Evolutionary conservation across 1,140 invertebrate species (phyloP).

Genomic region (Formica selysi): DNA sequence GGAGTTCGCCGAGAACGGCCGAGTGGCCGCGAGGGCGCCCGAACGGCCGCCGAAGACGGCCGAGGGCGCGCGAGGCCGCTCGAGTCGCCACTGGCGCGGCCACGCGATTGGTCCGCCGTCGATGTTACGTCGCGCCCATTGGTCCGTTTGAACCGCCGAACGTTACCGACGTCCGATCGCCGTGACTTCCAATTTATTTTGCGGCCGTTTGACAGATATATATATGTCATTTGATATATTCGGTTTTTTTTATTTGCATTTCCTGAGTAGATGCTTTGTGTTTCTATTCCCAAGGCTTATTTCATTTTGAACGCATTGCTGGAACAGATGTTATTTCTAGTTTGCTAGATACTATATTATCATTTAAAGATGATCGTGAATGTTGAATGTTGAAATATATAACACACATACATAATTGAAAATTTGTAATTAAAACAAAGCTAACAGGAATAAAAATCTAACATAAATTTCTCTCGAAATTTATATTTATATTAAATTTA

Average conservation of each 20-base stretch:
- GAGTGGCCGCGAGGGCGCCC: background rate
- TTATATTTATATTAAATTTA: background rate
- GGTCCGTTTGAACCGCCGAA: constrained; percentile 23
- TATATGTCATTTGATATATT: background rate
- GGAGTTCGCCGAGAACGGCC: background rate
- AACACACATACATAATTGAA: background rate
- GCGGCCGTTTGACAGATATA: background rate
- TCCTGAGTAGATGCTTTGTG: background rate
- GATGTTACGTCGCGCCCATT: background rate
- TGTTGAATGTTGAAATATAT: no score
- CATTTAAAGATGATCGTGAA: background rate
- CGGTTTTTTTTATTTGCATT: background rate
- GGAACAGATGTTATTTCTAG: background rate
- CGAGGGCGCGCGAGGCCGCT: background rate
- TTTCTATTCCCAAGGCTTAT: background rate
- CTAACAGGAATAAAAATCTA: background rate
- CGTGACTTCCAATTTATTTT: background rate
- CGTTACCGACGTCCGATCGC: background rate
- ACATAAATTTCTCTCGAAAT: background rate
- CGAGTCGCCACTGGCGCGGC: background rate
- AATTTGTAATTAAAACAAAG: background rate
- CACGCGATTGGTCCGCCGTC: background rate
- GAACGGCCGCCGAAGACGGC: background rate
- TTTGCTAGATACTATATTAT: background rate
- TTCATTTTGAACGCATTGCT: background rate